Conservation (phyloP, 2,888 invertebrate species). For the Morinoia aosen region DNA sequence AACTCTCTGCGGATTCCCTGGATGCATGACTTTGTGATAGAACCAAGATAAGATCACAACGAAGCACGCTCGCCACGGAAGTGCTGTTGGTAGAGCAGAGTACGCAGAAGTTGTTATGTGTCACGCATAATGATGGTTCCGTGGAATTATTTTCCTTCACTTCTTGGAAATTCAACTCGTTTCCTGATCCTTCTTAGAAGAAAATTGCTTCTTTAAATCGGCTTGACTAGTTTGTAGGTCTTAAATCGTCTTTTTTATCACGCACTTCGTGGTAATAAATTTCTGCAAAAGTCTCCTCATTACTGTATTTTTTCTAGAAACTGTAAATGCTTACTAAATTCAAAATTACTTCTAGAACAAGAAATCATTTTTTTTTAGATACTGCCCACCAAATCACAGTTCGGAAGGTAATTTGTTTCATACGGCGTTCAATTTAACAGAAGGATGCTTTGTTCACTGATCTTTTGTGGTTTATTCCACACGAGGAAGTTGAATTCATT, state of each 20-base stretch:
- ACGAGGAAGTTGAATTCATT: too few species aligned
- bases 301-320: too few species aligned
- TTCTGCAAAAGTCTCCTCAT: too few species aligned
- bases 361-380: too few species aligned
- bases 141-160: background rate
- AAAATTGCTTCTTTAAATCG: background rate
- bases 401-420: too few species aligned
- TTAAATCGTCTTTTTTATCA: background rate
- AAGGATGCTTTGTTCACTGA: too few species aligned
- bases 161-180: background rate
- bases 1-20: background rate
- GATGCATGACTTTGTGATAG: background rate
- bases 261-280: background rate
- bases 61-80: background rate
- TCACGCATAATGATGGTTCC: background rate
- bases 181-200: background rate
- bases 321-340: too few species aligned
- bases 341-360: too few species aligned
- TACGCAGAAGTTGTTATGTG: background rate
- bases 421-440: too few species aligned
- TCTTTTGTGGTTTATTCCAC: too few species aligned
- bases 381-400: too few species aligned
- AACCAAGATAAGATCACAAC: background rate
- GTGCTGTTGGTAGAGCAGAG: background rate
- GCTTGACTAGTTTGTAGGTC: background rate